Conservation (phyloP, 2,113 vertebrate species). For the Lonchura striata region DNA sequence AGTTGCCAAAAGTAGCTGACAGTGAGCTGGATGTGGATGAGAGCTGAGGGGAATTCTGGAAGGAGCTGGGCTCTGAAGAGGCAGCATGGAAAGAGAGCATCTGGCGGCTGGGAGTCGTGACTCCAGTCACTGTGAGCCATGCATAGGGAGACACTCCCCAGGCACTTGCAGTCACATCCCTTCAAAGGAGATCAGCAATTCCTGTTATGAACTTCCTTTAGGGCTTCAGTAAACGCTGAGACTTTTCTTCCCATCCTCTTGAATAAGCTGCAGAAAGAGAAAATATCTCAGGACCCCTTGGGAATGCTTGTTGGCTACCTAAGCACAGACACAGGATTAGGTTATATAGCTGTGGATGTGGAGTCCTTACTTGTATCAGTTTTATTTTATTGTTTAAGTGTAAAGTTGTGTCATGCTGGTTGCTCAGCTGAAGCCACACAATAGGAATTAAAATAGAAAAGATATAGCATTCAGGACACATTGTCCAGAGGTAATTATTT, state of each 20-base stretch:
- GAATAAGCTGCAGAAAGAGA: not conserved
- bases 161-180: not conserved
- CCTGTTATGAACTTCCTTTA: not conserved
- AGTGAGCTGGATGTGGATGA: not conserved
- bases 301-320: not conserved
- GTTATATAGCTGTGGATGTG: not conserved
- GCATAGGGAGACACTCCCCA: not conserved
- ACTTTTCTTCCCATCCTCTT: not conserved
- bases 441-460: not conserved
- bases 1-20: not conserved
- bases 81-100: not conserved
- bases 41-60: not conserved
- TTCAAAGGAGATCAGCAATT: not conserved
- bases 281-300: not conserved
- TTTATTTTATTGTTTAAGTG: not conserved
- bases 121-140: not conserved
- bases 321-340: not conserved
- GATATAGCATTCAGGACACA: not conserved
- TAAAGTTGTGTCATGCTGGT: not conserved
- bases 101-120: not conserved
- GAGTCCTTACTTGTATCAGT: not conserved
- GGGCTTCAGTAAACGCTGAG: not conserved
- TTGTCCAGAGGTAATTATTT: not conserved
- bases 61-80: fast-evolving
- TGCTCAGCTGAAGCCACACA: not conserved